These are phyloP conservation scores for Diadegma fenestrale DNA, from an alignment of 2,888 invertebrate species.

Conservation along the genomic window DNA sequence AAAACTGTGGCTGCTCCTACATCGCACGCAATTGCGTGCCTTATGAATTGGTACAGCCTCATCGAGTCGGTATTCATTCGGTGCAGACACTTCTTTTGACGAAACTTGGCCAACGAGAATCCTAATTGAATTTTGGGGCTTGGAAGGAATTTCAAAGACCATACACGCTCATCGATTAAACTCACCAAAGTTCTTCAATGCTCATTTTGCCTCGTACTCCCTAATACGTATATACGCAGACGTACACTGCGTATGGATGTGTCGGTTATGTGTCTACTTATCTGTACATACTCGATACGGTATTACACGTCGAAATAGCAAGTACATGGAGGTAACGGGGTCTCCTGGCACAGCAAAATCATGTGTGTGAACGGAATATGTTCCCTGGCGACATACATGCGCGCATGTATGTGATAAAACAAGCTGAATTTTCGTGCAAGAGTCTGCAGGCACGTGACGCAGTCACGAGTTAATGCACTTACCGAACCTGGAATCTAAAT, in stretches of 20 bases:
- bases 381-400: neutral
- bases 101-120: too few species aligned
- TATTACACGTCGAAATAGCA: conserved; percentile 26
- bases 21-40: too few species aligned
- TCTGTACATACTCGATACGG: conserved; percentile 6
- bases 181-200: too few species aligned
- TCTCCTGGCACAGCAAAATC: conserved; percentile 6
- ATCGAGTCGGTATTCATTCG: too few species aligned
- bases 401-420: conserved; percentile 13
- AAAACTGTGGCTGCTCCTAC: too few species aligned
- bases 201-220: neutral
- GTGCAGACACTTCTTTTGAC: too few species aligned
- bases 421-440: conserved; percentile 50
- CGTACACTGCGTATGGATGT: neutral
- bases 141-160: too few species aligned
- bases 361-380: conserved; percentile 3
- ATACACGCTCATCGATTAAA: too few species aligned
- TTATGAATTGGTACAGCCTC: too few species aligned
- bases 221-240: neutral
- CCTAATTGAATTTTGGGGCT: too few species aligned
- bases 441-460: conserved; percentile 50
- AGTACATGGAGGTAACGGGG: conserved; percentile 16
- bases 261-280: neutral
- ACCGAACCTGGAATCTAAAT: conserved; percentile 36
- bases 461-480: conserved; percentile 64